A percentile compares a stretch with the other conserved stretches of the same genome.
phyloP scores from a whole-genome alignment of 2,888 invertebrate genomes.

The Leucophora obtusa region DNA sequence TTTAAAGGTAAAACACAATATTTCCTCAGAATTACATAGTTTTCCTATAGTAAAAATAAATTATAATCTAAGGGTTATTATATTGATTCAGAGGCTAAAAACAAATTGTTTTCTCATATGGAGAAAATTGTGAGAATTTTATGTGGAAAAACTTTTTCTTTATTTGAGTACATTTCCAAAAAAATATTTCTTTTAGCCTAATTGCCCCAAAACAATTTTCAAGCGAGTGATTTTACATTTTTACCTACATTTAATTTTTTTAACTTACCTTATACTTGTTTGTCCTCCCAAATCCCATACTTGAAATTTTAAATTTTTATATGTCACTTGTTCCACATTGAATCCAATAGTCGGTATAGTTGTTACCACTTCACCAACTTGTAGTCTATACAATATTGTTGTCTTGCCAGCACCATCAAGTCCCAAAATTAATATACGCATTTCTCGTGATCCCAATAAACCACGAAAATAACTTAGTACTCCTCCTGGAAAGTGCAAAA shows the following conservation, averaged over 20 bases:
- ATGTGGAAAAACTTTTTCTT: no score
- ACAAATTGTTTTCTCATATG: no score
- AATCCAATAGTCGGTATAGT: slow-evolving; percentile 99
- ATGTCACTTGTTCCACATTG: slow-evolving; percentile 99
- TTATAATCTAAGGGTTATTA: no score
- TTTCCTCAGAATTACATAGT: no score
- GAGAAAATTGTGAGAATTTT: no score
- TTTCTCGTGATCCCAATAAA: slow-evolving; percentile 96
- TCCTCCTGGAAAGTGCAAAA: slow-evolving; percentile 84
- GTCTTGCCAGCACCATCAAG: slow-evolving; percentile 99
- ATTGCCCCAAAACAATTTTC: no score
- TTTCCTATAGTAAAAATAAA: no score
- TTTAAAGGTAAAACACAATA: no score
- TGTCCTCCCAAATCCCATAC: slow-evolving; percentile 99
- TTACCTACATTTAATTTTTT: background rate
- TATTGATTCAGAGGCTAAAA: no score
- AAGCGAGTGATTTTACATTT: no score
- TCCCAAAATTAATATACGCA: slow-evolving; percentile 98
- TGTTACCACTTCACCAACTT: slow-evolving; percentile 99
- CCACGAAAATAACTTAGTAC: slow-evolving; percentile 97
- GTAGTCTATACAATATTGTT: slow-evolving; percentile 97
- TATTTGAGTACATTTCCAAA: no score
- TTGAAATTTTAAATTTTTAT: slow-evolving; percentile 99
- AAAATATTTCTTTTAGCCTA: no score
- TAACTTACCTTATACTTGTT: slow-evolving; percentile 94